Conservation (phyloP, 2,888 invertebrate species). For the Drosophila birchii region DNA sequence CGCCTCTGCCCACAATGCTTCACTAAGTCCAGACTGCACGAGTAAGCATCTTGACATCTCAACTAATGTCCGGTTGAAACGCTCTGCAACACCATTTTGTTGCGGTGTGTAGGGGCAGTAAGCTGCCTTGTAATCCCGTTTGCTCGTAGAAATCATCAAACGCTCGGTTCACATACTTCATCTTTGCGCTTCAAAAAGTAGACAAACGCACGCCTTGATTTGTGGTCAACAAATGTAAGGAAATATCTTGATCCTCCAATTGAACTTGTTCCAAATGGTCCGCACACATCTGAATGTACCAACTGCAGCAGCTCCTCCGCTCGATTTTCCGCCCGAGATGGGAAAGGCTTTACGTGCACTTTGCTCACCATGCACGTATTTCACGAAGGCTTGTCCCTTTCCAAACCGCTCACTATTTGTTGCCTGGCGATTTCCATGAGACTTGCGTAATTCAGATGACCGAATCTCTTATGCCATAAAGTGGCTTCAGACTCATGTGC, state of each 20-base stretch:
- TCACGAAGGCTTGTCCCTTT: neutral
- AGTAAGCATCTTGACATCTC: too few relatives aligned
- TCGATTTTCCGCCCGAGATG: neutral
- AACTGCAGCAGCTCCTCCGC: neutral
- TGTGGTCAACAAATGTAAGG: neutral
- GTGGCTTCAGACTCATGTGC: neutral
- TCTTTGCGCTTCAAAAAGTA: neutral
- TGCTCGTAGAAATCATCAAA: neutral
- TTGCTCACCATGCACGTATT: neutral
- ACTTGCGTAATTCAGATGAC: neutral
- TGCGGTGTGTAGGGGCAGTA: too few relatives aligned
- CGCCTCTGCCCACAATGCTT: neutral
- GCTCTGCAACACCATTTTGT: neutral
- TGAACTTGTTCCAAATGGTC: neutral
- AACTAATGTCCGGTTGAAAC: neutral
- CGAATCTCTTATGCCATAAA: neutral
- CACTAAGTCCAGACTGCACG: neutral
- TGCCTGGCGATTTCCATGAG: neutral
- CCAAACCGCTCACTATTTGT: neutral
- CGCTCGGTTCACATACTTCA: neutral
- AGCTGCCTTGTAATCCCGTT: neutral
- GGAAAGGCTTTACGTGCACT: neutral
- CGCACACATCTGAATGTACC: slow-evolving; percentile 1
- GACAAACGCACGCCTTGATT: neutral
- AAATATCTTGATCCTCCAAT: neutral